Percentiles rank a stretch among this genome's conserved stretches.
phyloP scores from a whole-genome alignment of 2,797 vertebrate species.

The Gephyroberyx darwinii region DNA sequence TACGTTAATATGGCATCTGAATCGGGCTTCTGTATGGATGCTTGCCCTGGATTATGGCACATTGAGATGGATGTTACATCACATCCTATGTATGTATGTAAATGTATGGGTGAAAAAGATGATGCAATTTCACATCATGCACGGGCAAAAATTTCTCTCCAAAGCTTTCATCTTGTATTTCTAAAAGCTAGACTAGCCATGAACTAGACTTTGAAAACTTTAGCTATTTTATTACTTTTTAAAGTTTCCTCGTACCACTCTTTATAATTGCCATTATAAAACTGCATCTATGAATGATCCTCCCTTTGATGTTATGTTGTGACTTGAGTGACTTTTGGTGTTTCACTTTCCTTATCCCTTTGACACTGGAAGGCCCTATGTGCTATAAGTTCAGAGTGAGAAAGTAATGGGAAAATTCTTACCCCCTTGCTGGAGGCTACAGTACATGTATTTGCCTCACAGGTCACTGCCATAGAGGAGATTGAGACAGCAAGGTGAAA shows the following conservation, averaged over 20 bases:
- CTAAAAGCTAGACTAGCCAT: too few species aligned
- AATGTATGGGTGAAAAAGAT: constrained; percentile 28
- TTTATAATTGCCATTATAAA: constrained; percentile 33
- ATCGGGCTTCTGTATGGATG: too few species aligned
- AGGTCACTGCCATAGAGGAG: constrained; percentile 37
- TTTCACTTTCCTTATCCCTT: constrained; percentile 44
- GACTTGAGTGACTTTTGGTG: constrained; percentile 62
- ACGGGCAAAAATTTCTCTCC: not conserved
- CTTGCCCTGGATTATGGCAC: too few species aligned
- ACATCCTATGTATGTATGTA: not conserved
- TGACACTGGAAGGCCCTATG: constrained; percentile 43
- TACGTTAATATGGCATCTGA: constrained; percentile 10
- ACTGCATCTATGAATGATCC: constrained; percentile 45
- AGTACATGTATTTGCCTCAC: constrained; percentile 8
- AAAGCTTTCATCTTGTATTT: too few species aligned
- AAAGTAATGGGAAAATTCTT: constrained; percentile 49
- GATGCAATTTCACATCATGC: constrained; percentile 23
- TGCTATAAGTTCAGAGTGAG: constrained; percentile 45
- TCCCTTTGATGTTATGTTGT: constrained; percentile 51
- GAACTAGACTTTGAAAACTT: constrained; percentile 8
- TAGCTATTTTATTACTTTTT: constrained; percentile 33
- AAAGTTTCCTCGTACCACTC: constrained; percentile 22
- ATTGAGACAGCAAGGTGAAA: constrained; percentile 37
- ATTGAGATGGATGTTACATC: constrained; percentile 19
- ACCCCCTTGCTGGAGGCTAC: constrained; percentile 26